phyloP scores from a whole-genome alignment of 1,140 invertebrate genomes.

The Gonatopus flavifemur region DNA sequence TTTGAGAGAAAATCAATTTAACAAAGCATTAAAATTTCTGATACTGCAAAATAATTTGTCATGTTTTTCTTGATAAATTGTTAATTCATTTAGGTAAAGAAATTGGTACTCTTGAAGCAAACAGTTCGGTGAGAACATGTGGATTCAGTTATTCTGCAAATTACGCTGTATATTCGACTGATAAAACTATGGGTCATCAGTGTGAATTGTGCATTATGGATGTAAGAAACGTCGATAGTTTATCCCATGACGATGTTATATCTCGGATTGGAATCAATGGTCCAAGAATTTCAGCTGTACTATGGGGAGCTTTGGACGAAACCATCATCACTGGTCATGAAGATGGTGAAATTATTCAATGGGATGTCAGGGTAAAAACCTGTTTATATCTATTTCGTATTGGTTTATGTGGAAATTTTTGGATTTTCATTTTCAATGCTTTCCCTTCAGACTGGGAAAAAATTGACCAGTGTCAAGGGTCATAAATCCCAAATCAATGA shows the following conservation, averaged over 20 bases:
- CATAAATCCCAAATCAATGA: conserved; percentile 91
- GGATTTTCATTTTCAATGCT: conserved; percentile 2
- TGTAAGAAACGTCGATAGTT: conserved; percentile 70
- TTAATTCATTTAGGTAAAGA: conserved; percentile 65
- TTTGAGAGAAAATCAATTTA: background rate
- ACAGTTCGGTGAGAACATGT: conserved; percentile 88
- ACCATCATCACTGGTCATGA: conserved; percentile 93
- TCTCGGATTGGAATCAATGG: conserved; percentile 64
- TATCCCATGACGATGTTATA: conserved; percentile 62
- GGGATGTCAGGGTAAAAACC: conserved; percentile 81
- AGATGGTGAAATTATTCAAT: conserved; percentile 86
- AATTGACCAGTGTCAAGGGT: conserved; percentile 73
- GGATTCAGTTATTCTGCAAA: conserved; percentile 93
- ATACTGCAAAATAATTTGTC: background rate
- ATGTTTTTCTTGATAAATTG: background rate
- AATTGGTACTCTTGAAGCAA: conserved; percentile 75
- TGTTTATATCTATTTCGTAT: background rate
- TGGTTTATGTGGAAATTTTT: conserved; percentile 2
- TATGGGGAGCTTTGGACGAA: conserved; percentile 92
- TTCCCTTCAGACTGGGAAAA: conserved; percentile 76
- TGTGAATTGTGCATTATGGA: conserved; percentile 90
- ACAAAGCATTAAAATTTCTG: background rate
- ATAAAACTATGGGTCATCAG: conserved; percentile 85
- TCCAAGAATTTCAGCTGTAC: conserved; percentile 87
- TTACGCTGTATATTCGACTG: conserved; percentile 89